phyloP scores from a whole-genome alignment of 2,888 invertebrate species.

The Sminthurinus aureus region DNA sequence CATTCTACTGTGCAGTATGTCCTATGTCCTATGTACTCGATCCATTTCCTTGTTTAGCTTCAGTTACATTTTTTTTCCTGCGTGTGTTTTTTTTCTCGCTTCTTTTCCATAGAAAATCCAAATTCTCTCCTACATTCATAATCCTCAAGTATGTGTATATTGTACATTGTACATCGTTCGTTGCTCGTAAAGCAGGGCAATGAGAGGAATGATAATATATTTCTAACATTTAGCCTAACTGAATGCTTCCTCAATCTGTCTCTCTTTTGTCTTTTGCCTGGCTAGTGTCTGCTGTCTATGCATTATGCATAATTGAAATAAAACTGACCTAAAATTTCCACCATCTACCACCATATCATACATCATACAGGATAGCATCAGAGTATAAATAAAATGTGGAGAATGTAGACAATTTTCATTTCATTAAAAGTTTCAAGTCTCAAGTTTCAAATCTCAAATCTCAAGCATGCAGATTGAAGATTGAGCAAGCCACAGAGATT shows the following conservation, averaged over 20 bases:
- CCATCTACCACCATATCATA: not conserved
- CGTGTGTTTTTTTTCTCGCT: conserved; percentile 14
- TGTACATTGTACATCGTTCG: not conserved
- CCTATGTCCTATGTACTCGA: conserved; percentile 36
- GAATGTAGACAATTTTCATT: not conserved
- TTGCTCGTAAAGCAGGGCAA: not conserved
- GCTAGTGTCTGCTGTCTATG: too few species aligned
- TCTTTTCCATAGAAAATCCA: not conserved
- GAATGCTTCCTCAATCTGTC: conserved; percentile 25
- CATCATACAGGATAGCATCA: too few species aligned
- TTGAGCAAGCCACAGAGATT: too few species aligned
- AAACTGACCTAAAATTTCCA: conserved; percentile 29
- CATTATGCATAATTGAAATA: conserved; percentile 3
- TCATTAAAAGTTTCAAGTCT: too few species aligned
- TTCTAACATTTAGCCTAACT: not conserved
- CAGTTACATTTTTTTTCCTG: conserved; percentile 22
- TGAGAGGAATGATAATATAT: not conserved
- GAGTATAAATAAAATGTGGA: not conserved
- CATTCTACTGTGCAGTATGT: conserved; percentile 31
- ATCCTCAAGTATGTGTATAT: not conserved
- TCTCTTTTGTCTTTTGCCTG: not conserved
- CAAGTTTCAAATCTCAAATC: too few species aligned
- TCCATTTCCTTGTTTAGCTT: conserved; percentile 44
- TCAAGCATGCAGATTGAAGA: too few species aligned
- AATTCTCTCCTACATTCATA: not conserved